Evolutionary conservation across 2,888 invertebrate genomes (phyloP), one percentile per base, ranked within the genome.

Genomic region (Tetragnatha montana): DNA sequence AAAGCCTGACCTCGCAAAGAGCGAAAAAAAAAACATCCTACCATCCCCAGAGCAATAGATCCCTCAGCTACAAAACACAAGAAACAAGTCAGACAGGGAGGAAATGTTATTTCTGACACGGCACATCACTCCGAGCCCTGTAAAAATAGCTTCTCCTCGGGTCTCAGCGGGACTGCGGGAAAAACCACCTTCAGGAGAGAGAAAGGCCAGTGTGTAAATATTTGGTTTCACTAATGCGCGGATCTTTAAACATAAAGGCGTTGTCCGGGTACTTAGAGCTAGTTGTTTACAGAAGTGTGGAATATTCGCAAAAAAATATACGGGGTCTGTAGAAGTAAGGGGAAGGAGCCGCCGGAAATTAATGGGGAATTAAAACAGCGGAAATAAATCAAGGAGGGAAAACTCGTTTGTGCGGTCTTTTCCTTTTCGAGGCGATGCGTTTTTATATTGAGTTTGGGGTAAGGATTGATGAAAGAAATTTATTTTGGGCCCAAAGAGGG

Each of bases 171-270:
- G 49, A 70, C 69, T 35, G 17, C 78, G 70, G 60, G 69, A 83
- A 83, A 82, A 83, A 35, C 35, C 22, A 74, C 71, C 74, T 82
- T 6, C 70, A 0, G 22, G 21, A 19, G 10, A 78, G n/a, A n/a
- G n/a, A n/a, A n/a, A n/a, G n/a, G n/a, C n/a, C n/a, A n/a, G n/a
- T n/a, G 49, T 78, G 78, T 78, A 85, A 85, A 85, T 85, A 85
- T 85, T 85, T 85, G 76, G 84, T 21, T 70, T 78, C 47, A 49
- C 84, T 85, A 85, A 85, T 85, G 84, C 84, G 70, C 21, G 76
- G 78, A 49, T 85, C 76, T 85, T 85, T 85, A 85, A 85, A 85
- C 76, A 85, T 49, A 21, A 70, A 49, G 49, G 78, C 10, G 69
- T n/a, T 22, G 21, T 60, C 60, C 60, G 8, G 60, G 60, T 17